These are phyloP conservation scores for Encarsia formosa DNA, from an alignment of 2,888 invertebrate species.

Conservation along the genomic window DNA sequence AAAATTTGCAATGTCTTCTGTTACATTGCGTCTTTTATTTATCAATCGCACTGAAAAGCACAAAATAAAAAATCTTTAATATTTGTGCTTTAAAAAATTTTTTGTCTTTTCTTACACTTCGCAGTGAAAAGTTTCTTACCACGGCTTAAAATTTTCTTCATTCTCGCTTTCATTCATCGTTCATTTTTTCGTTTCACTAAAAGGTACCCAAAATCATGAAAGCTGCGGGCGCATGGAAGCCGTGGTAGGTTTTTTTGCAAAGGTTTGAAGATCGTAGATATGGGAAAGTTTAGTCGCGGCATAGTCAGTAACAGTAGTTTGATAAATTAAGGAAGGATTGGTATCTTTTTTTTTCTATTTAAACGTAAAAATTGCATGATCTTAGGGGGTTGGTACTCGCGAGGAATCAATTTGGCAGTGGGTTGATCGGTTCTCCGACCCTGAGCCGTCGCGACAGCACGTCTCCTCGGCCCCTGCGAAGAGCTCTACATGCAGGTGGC, in stretches of 20 bases:
- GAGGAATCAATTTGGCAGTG: constrained; percentile 42
- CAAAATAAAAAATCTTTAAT: too few species aligned
- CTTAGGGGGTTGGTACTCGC: constrained; percentile 46
- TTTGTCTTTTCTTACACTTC: too few species aligned
- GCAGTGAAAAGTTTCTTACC: too few species aligned
- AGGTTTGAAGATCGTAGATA: constrained; percentile 6
- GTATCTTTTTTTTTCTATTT: too few species aligned
- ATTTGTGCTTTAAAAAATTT: too few species aligned
- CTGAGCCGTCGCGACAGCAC: constrained; percentile 47
- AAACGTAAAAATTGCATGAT: constrained; percentile 23
- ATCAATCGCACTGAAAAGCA: too few species aligned
- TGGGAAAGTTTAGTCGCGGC: constrained; percentile 5
- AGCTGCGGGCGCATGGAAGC: background rate
- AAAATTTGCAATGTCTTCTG: too few species aligned
- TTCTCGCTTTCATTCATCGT: constrained; percentile 3
- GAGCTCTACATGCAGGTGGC: constrained; percentile 47
- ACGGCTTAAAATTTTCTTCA: background rate
- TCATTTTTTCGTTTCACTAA: background rate
- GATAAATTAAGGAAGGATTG: too few species aligned
- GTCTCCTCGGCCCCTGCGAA: constrained; percentile 46
- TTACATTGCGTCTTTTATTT: too few species aligned
- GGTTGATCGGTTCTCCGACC: constrained; percentile 45
- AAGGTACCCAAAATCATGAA: background rate
- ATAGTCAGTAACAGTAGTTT: background rate
- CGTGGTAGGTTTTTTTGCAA: background rate